Conservation (phyloP, 2,888 invertebrate species). For the Diadegma fenestrale region DNA sequence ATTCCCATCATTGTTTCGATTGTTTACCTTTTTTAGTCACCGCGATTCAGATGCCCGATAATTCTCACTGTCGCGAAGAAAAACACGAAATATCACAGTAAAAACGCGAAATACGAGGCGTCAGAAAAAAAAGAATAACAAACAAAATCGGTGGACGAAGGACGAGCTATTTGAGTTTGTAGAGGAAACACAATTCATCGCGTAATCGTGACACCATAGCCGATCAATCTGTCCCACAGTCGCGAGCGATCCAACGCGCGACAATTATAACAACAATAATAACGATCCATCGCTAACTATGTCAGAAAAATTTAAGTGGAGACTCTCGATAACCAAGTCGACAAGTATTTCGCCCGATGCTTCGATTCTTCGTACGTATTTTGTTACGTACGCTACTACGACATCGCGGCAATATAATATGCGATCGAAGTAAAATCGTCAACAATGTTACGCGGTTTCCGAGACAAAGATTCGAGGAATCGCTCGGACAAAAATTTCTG, state of each 20-base stretch:
- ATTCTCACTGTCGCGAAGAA: neutral
- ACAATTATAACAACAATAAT: conserved; percentile 18
- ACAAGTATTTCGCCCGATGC: neutral
- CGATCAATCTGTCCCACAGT: conserved; percentile 38
- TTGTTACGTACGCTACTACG: neutral
- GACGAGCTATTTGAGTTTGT: conserved; percentile 7
- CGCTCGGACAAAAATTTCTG: neutral
- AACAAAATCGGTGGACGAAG: neutral
- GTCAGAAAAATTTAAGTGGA: neutral
- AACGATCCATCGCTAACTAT: conserved; percentile 46
- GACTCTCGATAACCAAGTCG: neutral
- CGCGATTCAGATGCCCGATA: neutral
- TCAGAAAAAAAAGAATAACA: neutral
- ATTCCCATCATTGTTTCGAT: conserved; percentile 54
- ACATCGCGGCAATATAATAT: neutral
- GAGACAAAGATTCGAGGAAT: neutral
- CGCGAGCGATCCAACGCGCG: conserved; percentile 37
- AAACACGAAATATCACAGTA: conserved; percentile 15
- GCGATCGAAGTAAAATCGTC: neutral
- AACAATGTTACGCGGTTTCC: neutral
- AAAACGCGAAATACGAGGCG: neutral
- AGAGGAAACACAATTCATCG: conserved; percentile 52
- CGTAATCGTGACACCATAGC: conserved; percentile 47
- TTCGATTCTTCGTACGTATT: neutral
- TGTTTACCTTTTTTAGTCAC: conserved; percentile 46